Evolutionary conservation across 2,888 invertebrate species (phyloP).

Genomic region (Calliphora vomitoria): DNA sequence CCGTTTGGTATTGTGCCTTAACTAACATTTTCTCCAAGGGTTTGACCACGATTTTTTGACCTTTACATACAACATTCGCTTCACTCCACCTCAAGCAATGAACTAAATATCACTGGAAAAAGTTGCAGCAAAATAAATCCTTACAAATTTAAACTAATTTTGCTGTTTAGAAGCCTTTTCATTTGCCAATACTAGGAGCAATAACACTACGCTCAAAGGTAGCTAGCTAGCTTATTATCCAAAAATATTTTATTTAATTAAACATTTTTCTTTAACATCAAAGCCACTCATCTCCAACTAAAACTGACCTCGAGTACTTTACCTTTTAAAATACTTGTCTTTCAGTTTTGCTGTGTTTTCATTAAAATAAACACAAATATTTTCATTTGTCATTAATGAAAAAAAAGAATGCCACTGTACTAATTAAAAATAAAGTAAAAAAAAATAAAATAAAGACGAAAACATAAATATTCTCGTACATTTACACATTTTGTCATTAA

Average conservation of each 20-base stretch:
- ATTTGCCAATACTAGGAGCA: too few species aligned
- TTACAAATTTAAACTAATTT: too few species aligned
- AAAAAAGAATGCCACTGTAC: constrained; percentile 6
- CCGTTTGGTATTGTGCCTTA: too few species aligned
- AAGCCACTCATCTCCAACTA: background rate
- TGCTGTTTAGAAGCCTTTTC: too few species aligned
- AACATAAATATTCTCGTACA: background rate
- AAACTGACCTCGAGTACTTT: background rate
- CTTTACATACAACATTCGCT: too few species aligned
- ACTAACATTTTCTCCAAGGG: too few species aligned
- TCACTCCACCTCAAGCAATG: too few species aligned
- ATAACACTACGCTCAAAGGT: too few species aligned
- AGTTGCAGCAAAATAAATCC: too few species aligned
- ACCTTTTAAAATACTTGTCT: background rate
- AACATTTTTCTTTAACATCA: background rate
- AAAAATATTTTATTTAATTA: background rate
- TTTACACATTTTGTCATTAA: constrained; percentile 24
- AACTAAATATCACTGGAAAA: too few species aligned
- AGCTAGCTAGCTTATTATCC: background rate
- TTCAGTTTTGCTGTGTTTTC: background rate
- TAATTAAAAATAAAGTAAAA: background rate
- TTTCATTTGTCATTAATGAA: constrained; percentile 1
- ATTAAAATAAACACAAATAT: constrained; percentile 5
- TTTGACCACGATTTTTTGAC: too few species aligned
- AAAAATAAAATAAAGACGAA: background rate